Evolutionary conservation across 2,797 vertebrate species (phyloP).

Genomic region (Chrysocyon brachyurus): DNA sequence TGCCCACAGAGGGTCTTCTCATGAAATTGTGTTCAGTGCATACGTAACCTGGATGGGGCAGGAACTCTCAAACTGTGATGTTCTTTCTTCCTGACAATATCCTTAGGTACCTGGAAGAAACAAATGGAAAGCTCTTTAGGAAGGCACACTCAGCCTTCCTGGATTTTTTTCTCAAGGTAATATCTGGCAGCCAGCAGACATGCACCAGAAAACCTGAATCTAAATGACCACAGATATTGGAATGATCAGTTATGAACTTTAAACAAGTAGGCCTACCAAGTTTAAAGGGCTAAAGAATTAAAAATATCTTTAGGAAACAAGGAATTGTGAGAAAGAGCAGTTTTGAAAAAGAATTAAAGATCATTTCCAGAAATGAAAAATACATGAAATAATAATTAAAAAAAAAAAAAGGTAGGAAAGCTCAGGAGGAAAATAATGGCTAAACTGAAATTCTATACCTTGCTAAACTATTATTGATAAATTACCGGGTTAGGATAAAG

Average conservation of each 20-base stretch:
- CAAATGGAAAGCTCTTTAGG: background rate
- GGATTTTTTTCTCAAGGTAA: background rate
- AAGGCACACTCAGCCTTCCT: background rate
- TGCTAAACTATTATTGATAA: background rate
- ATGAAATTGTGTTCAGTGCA: background rate
- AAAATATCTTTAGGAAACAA: background rate
- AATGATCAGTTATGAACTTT: background rate
- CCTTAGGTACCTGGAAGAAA: background rate
- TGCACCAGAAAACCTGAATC: background rate
- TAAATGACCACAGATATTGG: background rate
- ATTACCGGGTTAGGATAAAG: background rate
- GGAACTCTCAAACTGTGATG: background rate
- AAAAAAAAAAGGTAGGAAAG: no score
- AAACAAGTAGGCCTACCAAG: background rate
- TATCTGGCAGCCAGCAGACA: background rate
- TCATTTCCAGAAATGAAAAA: slow-evolving; percentile 21
- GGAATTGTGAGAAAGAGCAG: background rate
- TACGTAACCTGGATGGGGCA: background rate
- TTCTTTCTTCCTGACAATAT: background rate
- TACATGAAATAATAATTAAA: background rate
- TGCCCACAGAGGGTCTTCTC: no score
- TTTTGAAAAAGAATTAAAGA: background rate
- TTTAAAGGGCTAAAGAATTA: background rate
- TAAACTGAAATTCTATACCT: background rate
- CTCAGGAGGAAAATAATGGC: background rate